phyloP scores from a whole-genome alignment of 2,113 vertebrate genomes.

The Sphaerodactylus townsendi region DNA sequence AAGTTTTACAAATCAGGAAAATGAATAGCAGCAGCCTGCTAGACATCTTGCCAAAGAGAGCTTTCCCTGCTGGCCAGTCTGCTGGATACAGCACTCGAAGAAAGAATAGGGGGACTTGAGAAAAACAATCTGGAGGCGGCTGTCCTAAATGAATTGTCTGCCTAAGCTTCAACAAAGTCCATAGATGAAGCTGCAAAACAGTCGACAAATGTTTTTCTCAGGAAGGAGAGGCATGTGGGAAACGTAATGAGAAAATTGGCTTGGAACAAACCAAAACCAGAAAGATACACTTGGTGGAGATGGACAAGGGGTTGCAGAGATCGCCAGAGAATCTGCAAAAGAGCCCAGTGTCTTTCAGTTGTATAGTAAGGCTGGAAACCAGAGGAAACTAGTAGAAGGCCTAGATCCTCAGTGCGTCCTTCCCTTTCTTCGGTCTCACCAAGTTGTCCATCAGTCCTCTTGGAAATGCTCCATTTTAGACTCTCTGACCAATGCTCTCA shows the following conservation, averaged over 20 bases:
- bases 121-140: not conserved
- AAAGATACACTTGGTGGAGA: no score
- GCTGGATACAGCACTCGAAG: conserved; percentile 20
- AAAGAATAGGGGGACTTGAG: conserved; percentile 28
- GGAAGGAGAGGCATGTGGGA: not conserved
- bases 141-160: not conserved
- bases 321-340: not conserved
- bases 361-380: accelerated
- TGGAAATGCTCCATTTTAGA: not conserved
- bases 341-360: not conserved
- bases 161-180: not conserved
- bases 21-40: not conserved
- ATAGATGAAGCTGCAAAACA: not conserved
- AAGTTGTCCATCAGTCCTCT: not conserved
- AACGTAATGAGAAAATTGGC: not conserved
- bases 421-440: not conserved
- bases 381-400: not conserved
- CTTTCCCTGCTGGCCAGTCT: conserved; percentile 40
- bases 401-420: not conserved
- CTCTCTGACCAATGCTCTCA: not conserved
- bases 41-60: conserved; percentile 30
- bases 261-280: not conserved
- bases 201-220: not conserved
- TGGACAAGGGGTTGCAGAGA: no score
- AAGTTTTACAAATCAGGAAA: not conserved